A percentile compares a stretch with the other conserved stretches of the same genome.
phyloP scores from a whole-genome alignment of 2,113 vertebrate species.

The Syrrhaptes paradoxus region DNA sequence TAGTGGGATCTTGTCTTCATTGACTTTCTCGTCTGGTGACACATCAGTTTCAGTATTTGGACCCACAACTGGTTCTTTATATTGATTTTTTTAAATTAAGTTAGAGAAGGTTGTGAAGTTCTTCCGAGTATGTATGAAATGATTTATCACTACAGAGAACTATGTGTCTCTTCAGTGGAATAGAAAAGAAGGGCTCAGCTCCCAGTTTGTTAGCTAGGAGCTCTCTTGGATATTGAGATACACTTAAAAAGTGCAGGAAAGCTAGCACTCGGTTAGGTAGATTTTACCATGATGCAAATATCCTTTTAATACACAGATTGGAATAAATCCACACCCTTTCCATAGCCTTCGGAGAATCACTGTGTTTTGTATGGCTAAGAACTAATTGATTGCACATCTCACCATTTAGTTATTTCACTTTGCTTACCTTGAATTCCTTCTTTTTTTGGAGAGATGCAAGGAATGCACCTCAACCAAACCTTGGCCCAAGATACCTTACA shows the following conservation, averaged over 20 bases:
- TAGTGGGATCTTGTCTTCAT: conserved; percentile 21
- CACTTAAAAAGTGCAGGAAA: not conserved
- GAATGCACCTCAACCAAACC: not conserved
- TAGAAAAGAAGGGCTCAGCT: not conserved
- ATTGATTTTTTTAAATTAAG: conserved; percentile 20
- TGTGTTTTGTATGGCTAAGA: not conserved
- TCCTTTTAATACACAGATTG: not conserved
- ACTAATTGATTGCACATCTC: not conserved
- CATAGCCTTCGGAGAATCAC: not conserved
- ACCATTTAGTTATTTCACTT: not conserved
- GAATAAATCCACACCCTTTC: not conserved
- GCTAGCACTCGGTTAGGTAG: not conserved
- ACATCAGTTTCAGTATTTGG: conserved; percentile 17
- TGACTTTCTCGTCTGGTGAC: conserved; percentile 23
- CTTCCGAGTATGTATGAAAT: not conserved
- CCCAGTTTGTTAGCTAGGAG: not conserved
- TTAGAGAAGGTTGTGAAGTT: conserved; percentile 9
- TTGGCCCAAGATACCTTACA: not conserved
- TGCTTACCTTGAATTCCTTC: not conserved
- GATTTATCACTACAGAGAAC: not conserved
- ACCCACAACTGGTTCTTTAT: not conserved
- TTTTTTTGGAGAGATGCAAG: not conserved
- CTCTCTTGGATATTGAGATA: not conserved
- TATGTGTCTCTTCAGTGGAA: not conserved
- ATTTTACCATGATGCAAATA: not conserved